These are phyloP conservation scores for Achlya flavicornis DNA, from an alignment of 2,888 invertebrate species.

Conservation along the genomic window DNA sequence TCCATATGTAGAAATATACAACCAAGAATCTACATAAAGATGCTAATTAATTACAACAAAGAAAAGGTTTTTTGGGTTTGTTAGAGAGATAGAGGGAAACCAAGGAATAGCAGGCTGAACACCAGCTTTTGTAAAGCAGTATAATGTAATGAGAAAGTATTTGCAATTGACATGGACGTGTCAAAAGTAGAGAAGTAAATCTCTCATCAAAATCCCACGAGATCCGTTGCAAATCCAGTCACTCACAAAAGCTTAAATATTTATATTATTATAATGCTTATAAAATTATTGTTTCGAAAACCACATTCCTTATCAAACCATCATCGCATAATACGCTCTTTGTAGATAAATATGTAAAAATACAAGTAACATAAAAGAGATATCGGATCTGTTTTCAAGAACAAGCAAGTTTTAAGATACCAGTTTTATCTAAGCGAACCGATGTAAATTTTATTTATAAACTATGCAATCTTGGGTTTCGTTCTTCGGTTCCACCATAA, in stretches of 20 bases:
- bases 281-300: neutral
- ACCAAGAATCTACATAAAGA: neutral
- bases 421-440: constrained; percentile 27
- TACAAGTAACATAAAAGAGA: constrained; percentile 7
- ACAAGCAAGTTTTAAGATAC: constrained; percentile 1
- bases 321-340: neutral
- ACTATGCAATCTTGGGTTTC: constrained; percentile 33
- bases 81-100: neutral
- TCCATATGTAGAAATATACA: neutral
- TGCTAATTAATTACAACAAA: neutral
- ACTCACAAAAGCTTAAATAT: neutral
- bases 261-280: neutral
- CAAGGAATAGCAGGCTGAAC: too few relatives aligned
- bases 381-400: constrained; percentile 8
- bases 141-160: too few relatives aligned
- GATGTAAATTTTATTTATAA: constrained; percentile 39
- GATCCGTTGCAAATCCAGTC: neutral
- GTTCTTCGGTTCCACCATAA: constrained; percentile 37
- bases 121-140: too few relatives aligned
- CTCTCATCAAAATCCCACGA: neutral
- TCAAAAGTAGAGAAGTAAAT: neutral
- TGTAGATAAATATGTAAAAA: constrained; percentile 8
- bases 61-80: neutral
- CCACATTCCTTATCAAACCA: neutral
- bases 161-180: too few relatives aligned